phyloP scores from a whole-genome alignment of 2,888 invertebrate species.

The Chloroclystis v-ata region DNA sequence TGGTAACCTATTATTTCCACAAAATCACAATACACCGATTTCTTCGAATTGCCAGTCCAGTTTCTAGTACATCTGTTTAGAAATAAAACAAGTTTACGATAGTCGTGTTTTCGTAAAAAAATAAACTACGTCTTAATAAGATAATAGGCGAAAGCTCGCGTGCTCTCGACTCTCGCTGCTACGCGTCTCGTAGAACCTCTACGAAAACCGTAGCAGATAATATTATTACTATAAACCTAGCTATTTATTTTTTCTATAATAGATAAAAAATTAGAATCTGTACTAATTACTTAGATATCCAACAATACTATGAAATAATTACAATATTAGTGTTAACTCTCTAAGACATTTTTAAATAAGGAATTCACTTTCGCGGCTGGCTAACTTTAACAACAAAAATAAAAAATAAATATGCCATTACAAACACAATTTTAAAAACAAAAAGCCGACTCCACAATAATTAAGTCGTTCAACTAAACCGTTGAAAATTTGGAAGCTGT shows the following conservation, averaged over 20 bases:
- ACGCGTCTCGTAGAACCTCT: slow-evolving; percentile 63
- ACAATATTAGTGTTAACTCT: no score
- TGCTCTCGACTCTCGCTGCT: slow-evolving; percentile 47
- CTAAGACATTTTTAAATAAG: no score
- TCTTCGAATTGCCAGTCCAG: slow-evolving; percentile 7
- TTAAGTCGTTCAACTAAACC: slow-evolving; percentile 33
- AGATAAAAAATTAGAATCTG: no score
- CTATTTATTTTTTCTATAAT: not conserved
- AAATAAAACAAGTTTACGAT: slow-evolving; percentile 10
- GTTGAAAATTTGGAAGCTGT: slow-evolving; percentile 55
- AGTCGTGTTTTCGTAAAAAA: slow-evolving; percentile 3
- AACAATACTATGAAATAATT: no score
- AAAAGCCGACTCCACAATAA: slow-evolving; percentile 25
- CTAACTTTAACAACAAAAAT: no score
- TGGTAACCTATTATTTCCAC: no score
- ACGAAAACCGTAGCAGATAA: slow-evolving; percentile 33
- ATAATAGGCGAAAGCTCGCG: slow-evolving; percentile 37
- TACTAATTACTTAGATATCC: no score
- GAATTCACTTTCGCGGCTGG: no score
- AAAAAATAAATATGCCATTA: no score
- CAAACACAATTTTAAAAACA: not conserved
- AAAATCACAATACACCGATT: not conserved
- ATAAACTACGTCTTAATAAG: slow-evolving; percentile 8
- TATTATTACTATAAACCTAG: not conserved
- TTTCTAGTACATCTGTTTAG: not conserved